Conservation (phyloP, 2,888 invertebrate genomes). For the Bugulina stolonifera region DNA sequence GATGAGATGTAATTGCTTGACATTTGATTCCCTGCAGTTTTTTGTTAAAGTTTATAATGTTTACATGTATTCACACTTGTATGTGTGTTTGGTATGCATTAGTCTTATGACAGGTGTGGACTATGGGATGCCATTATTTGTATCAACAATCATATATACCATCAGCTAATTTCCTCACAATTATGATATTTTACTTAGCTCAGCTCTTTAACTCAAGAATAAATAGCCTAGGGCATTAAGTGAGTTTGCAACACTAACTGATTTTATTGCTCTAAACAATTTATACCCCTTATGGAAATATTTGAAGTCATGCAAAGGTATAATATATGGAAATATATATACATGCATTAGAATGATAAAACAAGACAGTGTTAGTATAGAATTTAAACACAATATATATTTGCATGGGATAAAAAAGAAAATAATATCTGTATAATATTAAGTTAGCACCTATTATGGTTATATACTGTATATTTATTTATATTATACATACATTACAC, state of each 20-base stretch:
- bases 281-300: too few relatives aligned
- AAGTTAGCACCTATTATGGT: too few relatives aligned
- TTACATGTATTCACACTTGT: constrained; percentile 15
- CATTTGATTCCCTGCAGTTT: constrained; percentile 19
- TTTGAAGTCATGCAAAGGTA: too few relatives aligned
- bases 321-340: too few relatives aligned
- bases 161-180: constrained; percentile 10
- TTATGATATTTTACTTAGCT: constrained; percentile 25
- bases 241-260: background rate
- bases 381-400: too few relatives aligned
- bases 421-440: too few relatives aligned
- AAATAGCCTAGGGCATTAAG: background rate
- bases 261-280: too few relatives aligned
- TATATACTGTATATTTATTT: background rate
- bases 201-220: background rate
- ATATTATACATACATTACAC: background rate
- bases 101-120: constrained; percentile 16
- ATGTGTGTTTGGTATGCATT: constrained; percentile 20
- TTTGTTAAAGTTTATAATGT: constrained; percentile 13
- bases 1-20: constrained; percentile 17
- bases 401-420: too few relatives aligned
- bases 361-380: too few relatives aligned
- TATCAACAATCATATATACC: constrained; percentile 9
- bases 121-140: constrained; percentile 16
- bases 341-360: too few relatives aligned